Base-by-base conservation (phyloP, 2,113 vertebrate genomes). In the Platycercus adscitus region DNA sequence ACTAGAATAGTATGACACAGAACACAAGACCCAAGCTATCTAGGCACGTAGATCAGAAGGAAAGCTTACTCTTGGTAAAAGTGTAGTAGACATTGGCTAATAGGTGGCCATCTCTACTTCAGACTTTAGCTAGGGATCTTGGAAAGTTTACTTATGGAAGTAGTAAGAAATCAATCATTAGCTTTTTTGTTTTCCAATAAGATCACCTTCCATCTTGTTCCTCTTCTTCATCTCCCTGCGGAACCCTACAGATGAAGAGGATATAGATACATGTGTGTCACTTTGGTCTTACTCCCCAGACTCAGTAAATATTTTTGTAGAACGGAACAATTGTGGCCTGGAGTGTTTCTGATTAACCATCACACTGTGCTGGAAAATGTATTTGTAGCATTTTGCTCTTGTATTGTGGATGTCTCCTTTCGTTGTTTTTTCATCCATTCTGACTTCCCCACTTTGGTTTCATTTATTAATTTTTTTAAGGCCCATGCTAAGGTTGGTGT, bases 341-440 rank as follows among this genome's bases (percentile, higher is more conserved):
- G 69, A 77, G 25, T 94, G 89, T 95, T 96, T 96, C 87, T 95
- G 81, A 94, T 95, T 95, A 95, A 85, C 75, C 78, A 49, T 87
- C 18, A 3, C 75, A 85, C 44, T 95, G 28, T 82, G 25, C 63
- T 89, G 89, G 78, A 86, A 94, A 93, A 89, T 82, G 5, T 20
- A 81, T 91, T 92, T 86, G 79, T 68, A 78, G 28, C 37, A 90
- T 63, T 93, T 69, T 2, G 4, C 7, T 82, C 39, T 76, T 87
- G 33, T 58, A 13, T 89, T 91, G 70, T 37, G 64, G 28, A 46
- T 44, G 28, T 87, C 66, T 94, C 28, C 46, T 85, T 79, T 76
- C 11, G 26, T 80, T 82, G 31, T 96, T 91, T 92, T 77, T 63
- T 87, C 35, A 25, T 70, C 49, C 31, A 37, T 80, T 93, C 65